Conservation (phyloP, 1,140 invertebrate species). For the Macrocentrus cingulum region DNA sequence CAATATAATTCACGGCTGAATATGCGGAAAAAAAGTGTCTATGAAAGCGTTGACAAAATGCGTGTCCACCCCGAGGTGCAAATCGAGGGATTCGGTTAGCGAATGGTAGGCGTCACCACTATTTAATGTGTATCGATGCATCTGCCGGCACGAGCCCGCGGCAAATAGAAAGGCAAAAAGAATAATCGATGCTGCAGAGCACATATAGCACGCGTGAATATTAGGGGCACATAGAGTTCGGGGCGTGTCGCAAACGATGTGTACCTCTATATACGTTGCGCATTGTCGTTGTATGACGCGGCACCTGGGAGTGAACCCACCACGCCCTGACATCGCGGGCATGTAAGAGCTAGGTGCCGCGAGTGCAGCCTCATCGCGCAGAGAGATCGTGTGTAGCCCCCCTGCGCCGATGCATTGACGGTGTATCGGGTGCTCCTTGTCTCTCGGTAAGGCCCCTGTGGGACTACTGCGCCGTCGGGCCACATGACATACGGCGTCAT, state of each 20-base stretch:
- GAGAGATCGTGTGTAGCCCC: background rate
- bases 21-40: slow-evolving; percentile 1
- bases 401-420: too few relatives aligned
- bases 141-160: slow-evolving; percentile 6
- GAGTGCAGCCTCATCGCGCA: background rate
- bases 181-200: slow-evolving; percentile 8
- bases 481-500: slow-evolving; percentile 37
- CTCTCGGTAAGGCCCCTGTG: background rate
- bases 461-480: slow-evolving; percentile 19
- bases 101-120: slow-evolving; percentile 9
- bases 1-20: too few relatives aligned
- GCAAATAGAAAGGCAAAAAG: slow-evolving; percentile 3
- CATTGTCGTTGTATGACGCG: slow-evolving; percentile 32
- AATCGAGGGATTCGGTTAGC: slow-evolving; percentile 12
- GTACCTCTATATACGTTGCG: slow-evolving; percentile 36
- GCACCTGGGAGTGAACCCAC: slow-evolving; percentile 47
- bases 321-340: slow-evolving; percentile 41
- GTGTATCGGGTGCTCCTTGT: too few relatives aligned
- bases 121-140: slow-evolving; percentile 23
- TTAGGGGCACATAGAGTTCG: slow-evolving; percentile 39
- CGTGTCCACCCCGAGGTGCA: slow-evolving; percentile 17
- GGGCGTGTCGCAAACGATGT: slow-evolving; percentile 44
- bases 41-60: slow-evolving; percentile 4
- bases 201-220: slow-evolving; percentile 34
- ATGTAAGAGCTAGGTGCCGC: slow-evolving; percentile 31